These are phyloP conservation scores for Drosophila neutralis DNA, from an alignment of 2,888 invertebrate species.

Conservation along the genomic window DNA sequence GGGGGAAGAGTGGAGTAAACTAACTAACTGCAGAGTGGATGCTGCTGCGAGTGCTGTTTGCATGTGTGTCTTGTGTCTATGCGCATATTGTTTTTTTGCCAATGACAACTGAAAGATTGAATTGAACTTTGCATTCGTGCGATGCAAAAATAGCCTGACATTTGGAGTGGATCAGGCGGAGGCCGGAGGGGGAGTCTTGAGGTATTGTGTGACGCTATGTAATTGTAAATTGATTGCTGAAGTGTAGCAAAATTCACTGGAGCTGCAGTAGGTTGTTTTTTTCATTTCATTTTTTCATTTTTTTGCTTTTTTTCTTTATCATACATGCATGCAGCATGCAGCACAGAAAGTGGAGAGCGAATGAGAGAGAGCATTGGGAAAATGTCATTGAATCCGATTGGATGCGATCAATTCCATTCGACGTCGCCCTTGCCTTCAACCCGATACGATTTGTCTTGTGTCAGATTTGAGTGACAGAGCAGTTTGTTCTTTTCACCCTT, in stretches of 20 bases:
- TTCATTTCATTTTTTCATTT: background rate
- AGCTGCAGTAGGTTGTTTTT: slow-evolving; percentile 20
- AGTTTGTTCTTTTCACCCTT: slow-evolving; percentile 58
- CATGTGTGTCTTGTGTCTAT: slow-evolving; percentile 13
- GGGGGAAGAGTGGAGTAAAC: slow-evolving; percentile 21
- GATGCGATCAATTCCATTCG: slow-evolving; percentile 51
- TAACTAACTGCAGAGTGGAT: slow-evolving; percentile 34
- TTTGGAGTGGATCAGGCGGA: background rate
- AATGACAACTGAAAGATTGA: slow-evolving; percentile 82
- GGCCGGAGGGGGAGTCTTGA: slow-evolving; percentile 2
- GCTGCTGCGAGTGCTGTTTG: background rate
- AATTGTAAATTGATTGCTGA: slow-evolving; percentile 76
- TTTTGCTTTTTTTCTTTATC: background rate
- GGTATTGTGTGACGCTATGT: slow-evolving; percentile 48
- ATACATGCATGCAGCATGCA: background rate
- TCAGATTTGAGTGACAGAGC: slow-evolving; percentile 82
- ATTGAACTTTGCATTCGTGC: slow-evolving; percentile 74
- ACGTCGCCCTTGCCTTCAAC: slow-evolving; percentile 30
- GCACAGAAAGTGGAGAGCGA: background rate
- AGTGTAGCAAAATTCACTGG: slow-evolving; percentile 63
- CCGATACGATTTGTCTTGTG: slow-evolving; percentile 82
- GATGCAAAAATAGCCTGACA: slow-evolving; percentile 27
- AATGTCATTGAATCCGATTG: slow-evolving; percentile 49
- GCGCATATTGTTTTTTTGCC: slow-evolving; percentile 68
- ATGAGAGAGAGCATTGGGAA: slow-evolving; percentile 5